Base-by-base conservation (phyloP, 2,797 vertebrate genomes). In the Luscinia luscinia region DNA sequence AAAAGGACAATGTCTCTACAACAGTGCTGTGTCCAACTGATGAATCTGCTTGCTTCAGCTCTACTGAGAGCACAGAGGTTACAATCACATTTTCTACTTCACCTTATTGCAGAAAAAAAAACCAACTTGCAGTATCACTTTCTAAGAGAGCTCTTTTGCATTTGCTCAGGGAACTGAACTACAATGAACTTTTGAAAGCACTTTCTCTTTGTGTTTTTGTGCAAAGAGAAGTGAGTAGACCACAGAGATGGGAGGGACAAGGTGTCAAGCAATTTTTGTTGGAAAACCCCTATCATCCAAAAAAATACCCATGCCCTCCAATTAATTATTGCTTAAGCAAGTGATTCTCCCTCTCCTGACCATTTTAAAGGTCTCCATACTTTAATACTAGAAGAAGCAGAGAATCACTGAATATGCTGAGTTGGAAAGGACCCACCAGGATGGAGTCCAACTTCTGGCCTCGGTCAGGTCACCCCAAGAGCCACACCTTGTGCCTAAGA, bases 61-160 rank as follows among this genome's bases (percentile, higher is more conserved):
- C 21, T n/a, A n/a, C 3, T 75, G 7, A 55, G 62, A 74, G 16
- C 36, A 45, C 5, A 41, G 24, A 77, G 3, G 6, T 74, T 69
- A 81, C 23, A 66, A 66, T 2, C 11, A 30, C 8, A 27, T 63
- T 68, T 51, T 28, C 49, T 26, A 11, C 40, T 58, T 58, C 32
- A 7, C 4, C 8, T 68, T 24, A 34, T 1, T 26, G 14, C 26
- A 83, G 28, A 19, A 78, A 40, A 32, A 19, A 12, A 0, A 4
- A 0, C 1, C 4, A 4, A 0, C 1, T 4, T 3, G 18, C 1
- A 62, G 14, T 46, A 67, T 12, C 24, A 22, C 9, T 4, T 11
- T 48, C 15, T 52, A 24, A 45, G 32, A 84, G 21, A 57, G 18
- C 11, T 66, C 22, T 45, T 34, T 36, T 30, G 21, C n/a, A 57